Evolutionary conservation across 2,113 vertebrate genomes (phyloP).

Genomic region (Chiloscyllium plagiosum): DNA sequence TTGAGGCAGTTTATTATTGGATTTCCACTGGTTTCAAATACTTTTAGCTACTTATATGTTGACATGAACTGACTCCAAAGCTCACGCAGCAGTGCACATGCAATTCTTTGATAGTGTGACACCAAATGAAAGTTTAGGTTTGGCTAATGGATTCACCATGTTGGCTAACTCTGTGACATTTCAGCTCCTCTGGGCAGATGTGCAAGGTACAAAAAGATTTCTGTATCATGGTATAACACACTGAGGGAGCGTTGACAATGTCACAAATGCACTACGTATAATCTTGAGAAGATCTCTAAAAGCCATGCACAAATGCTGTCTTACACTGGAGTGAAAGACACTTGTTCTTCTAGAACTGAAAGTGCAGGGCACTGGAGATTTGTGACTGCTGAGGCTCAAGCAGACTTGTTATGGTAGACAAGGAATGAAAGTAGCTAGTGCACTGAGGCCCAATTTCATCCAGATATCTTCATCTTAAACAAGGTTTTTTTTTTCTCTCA

Average conservation of each 20-base stretch:
- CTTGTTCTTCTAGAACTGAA: neutral
- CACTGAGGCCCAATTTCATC: neutral
- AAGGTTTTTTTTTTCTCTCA: neutral
- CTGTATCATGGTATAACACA: neutral
- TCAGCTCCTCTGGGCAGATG: neutral
- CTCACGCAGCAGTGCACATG: neutral
- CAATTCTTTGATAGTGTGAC: neutral
- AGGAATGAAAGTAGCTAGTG: neutral
- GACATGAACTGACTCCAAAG: neutral
- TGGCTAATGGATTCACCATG: no score
- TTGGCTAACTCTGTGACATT: neutral
- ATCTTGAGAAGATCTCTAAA: neutral
- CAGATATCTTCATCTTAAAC: neutral
- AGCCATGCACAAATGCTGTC: neutral
- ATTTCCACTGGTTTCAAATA: neutral
- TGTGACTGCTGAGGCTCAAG: neutral
- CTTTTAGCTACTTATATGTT: neutral
- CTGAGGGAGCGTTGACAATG: neutral
- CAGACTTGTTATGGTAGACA: neutral
- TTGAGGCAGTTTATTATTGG: neutral
- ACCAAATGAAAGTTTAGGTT: neutral
- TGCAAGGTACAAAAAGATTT: neutral
- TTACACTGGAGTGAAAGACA: neutral
- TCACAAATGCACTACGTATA: neutral
- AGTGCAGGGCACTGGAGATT: neutral